Base-by-base conservation (phyloP, 2,113 vertebrate species). In the Probosciger aterrimus region DNA sequence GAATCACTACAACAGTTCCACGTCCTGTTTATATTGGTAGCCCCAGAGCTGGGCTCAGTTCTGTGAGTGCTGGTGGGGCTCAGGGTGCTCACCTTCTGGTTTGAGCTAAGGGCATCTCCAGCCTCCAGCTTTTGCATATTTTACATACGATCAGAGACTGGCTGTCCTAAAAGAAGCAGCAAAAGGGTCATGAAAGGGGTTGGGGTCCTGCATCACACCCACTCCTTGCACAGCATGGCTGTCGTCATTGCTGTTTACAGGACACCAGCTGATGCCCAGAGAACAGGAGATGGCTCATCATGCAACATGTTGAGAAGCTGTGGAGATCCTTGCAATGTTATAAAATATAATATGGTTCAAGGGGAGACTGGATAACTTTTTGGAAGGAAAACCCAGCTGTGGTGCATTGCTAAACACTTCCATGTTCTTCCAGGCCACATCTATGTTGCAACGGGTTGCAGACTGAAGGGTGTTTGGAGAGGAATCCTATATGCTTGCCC, bases 81-180 rank as follows among this genome's bases (percentile, higher is more conserved):
- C 2, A 0, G 47, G 28, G 33, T 65, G 63, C 18, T 27, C 67
- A 18, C 17, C 71, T 73, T 30, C 55, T 41, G 24, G 5, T 27
- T 3, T 0, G 18, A 77, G 25, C 73, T 31, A 33, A 17, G 10
- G 25, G 35, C 65, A 24, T 10, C 79, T 50, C 73, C 37, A 53
- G 5, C 12, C 41, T 41, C 41, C 35, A 39, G n/a, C 25, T 46
- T 12, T 3, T 9, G 1, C 7, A 0, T 20, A 2, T 37, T 16
- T 52, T 12, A 8, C 3, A 6, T 2, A 17, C 6, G 25, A 25
- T 41, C 15, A 65, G 30, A 46, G 24, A 23, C 9, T 14, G 41
- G 1, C 13, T 35, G 25, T 44, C 43, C 69, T 33, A 28, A 70
- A 64, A 8, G 20, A 65, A 12, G 7, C 43, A n/a, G 30, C 6